These are phyloP conservation scores for Limnephilus auricula DNA, from an alignment of 2,888 invertebrate genomes.

Conservation along the genomic window DNA sequence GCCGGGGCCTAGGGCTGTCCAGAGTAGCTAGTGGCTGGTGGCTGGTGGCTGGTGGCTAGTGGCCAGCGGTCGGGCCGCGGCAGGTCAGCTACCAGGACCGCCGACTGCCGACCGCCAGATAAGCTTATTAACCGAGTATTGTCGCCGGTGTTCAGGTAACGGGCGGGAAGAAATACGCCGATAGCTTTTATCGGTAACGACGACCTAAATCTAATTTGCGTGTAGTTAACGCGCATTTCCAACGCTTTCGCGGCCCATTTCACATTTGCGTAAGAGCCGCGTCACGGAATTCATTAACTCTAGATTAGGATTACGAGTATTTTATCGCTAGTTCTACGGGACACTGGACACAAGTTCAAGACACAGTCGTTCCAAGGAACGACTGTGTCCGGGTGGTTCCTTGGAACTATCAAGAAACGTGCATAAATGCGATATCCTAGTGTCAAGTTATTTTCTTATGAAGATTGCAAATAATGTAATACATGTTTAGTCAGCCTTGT, in stretches of 20 bases:
- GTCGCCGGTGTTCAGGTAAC: constrained; percentile 40
- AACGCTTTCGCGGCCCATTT: background rate
- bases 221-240: background rate
- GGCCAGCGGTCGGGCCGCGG: background rate
- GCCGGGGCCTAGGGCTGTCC: background rate
- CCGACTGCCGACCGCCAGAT: constrained; percentile 22
- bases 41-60: too few species aligned
- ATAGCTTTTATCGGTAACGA: constrained; percentile 38
- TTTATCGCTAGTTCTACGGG: background rate
- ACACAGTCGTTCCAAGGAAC: background rate
- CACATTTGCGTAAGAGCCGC: background rate
- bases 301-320: background rate
- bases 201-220: constrained; percentile 33
- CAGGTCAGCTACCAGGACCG: background rate
- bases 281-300: constrained; percentile 13
- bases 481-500: background rate
- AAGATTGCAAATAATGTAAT: background rate
- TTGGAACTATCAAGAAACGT: background rate
- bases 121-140: constrained; percentile 14
- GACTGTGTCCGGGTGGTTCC: too few species aligned
- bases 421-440: background rate
- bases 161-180: constrained; percentile 41
- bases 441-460: background rate
- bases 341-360: background rate
- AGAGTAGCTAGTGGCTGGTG: background rate